Evolutionary conservation across 2,797 vertebrate species (phyloP), one percentile per base, ranked within the genome.

Genomic region (Chrosomus eos): DNA sequence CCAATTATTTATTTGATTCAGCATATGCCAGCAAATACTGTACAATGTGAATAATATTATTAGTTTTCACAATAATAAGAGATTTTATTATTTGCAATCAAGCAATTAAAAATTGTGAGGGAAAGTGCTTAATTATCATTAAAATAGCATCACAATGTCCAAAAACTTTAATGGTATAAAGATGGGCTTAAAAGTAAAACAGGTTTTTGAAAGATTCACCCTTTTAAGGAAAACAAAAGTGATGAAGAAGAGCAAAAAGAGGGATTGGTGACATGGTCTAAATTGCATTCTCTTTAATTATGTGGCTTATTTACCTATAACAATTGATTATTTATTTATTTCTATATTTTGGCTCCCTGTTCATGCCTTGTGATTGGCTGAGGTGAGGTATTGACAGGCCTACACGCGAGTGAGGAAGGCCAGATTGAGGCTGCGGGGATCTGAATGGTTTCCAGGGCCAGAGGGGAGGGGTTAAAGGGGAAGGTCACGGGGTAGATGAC

Each of bases 401-500:
- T 93, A 99, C 88, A 99, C 98, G 6, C 97, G 97, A 2, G 95
- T 93, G 86, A 99, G 97, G 96, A 99, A 99, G 55, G 88, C 93
- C 91, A 99, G 93, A 88, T 97, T 97, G 90, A 99, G 95, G 53
- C 98, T 99, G 91, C 94, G 38, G 98, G 98, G 90, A 99, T 98
- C 94, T 99, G 98, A 93, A 99, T 98, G 92, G 97, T 99, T 93
- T 99, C 98, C 90, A 99, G 93, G 1, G 97, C 97, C 7, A 99
- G 95, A 62, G 97, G 96, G 86, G 98, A 99, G 0, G 98, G 98
- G 90, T 95, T 99, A 90, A 99, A 99, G 0, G 98, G 98, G 90
- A 99, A 99, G 53, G 97, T 99, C 89, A 99, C 97, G 0, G 98
- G 98, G 48, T 99, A 99, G 91, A 98, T 99, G 90, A 98, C 95